These are phyloP conservation scores for Otis tarda DNA, from an alignment of 2,113 vertebrate species.

Conservation along the genomic window DNA sequence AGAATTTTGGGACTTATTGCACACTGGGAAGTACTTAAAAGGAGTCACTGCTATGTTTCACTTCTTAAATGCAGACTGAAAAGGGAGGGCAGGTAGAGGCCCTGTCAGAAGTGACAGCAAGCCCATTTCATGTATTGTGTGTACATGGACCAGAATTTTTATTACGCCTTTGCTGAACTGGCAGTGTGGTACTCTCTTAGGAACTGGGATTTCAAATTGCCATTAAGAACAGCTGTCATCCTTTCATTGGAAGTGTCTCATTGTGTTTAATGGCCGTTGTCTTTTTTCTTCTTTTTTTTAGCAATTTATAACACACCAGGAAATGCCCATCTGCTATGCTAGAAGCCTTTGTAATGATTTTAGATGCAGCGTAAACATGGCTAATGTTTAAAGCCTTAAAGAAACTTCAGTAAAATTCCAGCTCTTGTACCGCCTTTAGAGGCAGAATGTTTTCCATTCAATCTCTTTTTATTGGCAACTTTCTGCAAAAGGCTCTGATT, in stretches of 20 bases:
- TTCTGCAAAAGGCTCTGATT: background rate
- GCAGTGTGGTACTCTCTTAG: background rate
- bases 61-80: background rate
- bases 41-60: background rate
- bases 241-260: slow-evolving; percentile 44
- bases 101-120: background rate
- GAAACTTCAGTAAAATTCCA: background rate
- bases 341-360: background rate
- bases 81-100: background rate
- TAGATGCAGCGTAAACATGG: background rate
- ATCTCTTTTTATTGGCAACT: background rate
- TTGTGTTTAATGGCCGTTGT: slow-evolving; percentile 50
- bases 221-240: slow-evolving; percentile 53
- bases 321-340: slow-evolving; percentile 50
- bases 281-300: background rate
- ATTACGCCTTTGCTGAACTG: background rate
- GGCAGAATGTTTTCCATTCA: background rate
- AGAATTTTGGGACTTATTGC: background rate
- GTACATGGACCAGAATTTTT: background rate
- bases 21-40: background rate
- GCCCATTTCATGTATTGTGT: background rate
- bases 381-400: background rate
- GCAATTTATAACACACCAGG: background rate
- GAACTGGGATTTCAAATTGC: background rate
- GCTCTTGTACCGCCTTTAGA: background rate